phyloP scores from a whole-genome alignment of 2,797 vertebrate species.

The Epinephelus coioides region DNA sequence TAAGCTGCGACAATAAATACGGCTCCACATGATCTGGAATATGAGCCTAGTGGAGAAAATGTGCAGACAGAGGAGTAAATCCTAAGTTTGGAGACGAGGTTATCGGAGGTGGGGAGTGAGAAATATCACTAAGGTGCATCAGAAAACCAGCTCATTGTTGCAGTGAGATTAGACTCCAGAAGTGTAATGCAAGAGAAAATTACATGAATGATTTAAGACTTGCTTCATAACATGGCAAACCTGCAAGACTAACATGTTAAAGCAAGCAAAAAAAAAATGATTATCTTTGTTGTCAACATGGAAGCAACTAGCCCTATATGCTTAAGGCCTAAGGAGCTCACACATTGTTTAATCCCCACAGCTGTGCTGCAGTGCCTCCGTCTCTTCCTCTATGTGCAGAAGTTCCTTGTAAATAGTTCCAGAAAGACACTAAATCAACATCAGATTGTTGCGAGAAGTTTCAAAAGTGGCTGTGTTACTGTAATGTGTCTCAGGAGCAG shows the following conservation, averaged over 20 bases:
- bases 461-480: conserved; percentile 45
- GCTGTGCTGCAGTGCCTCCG: conserved; percentile 50
- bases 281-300: conserved; percentile 59
- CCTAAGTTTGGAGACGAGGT: conserved; percentile 54
- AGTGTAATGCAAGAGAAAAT: conserved; percentile 56
- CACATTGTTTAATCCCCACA: conserved; percentile 61
- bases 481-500: conserved; percentile 54
- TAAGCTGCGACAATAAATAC: conserved; percentile 81
- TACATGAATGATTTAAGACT: conserved; percentile 44
- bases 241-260: conserved; percentile 26
- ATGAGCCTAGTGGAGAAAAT: conserved; percentile 50
- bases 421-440: conserved; percentile 66
- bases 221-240: conserved; percentile 3
- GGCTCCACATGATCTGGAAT: conserved; percentile 64
- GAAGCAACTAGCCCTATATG: conserved; percentile 53
- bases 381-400: conserved; percentile 48
- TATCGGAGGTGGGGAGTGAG: conserved; percentile 48
- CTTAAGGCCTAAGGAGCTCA: conserved; percentile 42
- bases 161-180: conserved; percentile 60
- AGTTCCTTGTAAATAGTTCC: conserved; percentile 65
- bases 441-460: conserved; percentile 70
- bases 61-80: conserved; percentile 64
- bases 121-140: conserved; percentile 60
- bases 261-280: conserved; percentile 44
- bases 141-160: conserved; percentile 58